These are phyloP conservation scores for Phortica okadai DNA, from an alignment of 2,888 invertebrate genomes.

Conservation along the genomic window DNA sequence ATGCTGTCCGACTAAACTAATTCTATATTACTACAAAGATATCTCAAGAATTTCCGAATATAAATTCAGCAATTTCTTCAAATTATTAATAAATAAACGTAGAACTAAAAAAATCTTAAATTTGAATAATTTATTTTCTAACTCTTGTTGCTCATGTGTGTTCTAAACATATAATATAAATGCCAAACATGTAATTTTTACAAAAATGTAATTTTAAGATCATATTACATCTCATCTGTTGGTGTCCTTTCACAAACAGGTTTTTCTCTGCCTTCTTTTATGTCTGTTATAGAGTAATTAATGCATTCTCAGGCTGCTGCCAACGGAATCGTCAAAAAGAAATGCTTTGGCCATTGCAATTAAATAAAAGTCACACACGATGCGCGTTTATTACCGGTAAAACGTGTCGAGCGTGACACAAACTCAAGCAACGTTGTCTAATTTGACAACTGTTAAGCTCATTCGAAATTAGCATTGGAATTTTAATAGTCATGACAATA, in stretches of 20 bases:
- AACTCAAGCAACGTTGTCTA: neutral
- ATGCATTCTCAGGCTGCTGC: slow-evolving; percentile 53
- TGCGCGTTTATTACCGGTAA: slow-evolving; percentile 33
- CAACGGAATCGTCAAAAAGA: slow-evolving; percentile 22
- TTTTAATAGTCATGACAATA: slow-evolving; percentile 2
- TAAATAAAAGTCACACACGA: slow-evolving; percentile 39
- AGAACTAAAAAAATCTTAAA: too few relatives aligned
- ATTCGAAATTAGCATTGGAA: neutral
- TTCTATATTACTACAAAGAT: too few relatives aligned
- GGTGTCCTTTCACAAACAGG: neutral
- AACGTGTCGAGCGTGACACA: slow-evolving; percentile 31
- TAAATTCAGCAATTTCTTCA: too few relatives aligned
- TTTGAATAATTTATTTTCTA: too few relatives aligned
- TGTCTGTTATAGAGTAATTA: slow-evolving; percentile 46
- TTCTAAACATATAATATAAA: neutral
- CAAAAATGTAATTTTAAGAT: neutral
- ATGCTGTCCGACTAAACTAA: too few relatives aligned
- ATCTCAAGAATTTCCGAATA: too few relatives aligned
- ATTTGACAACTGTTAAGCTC: too few relatives aligned
- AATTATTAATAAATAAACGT: too few relatives aligned
- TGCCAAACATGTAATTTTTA: neutral
- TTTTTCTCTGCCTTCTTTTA: neutral
- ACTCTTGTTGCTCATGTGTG: too few relatives aligned
- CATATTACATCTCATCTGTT: neutral
- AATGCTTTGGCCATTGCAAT: slow-evolving; percentile 49